These are phyloP conservation scores for Teleogryllus occipitalis DNA, from an alignment of 1,140 invertebrate genomes.

Conservation along the genomic window DNA sequence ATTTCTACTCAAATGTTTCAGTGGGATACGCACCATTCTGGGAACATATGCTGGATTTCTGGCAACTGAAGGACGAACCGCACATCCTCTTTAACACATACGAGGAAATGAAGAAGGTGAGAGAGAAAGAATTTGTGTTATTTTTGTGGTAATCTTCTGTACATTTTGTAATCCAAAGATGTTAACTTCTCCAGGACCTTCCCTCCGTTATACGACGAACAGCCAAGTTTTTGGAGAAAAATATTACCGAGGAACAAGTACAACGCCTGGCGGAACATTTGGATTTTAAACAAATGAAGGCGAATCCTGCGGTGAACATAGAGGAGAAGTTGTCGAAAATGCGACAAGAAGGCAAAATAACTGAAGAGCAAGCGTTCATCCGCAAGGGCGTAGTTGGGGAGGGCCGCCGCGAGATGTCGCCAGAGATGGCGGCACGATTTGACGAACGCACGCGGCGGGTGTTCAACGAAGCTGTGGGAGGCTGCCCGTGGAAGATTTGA, in stretches of 20 bases:
- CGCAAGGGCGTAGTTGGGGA: neutral
- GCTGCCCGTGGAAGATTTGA: neutral
- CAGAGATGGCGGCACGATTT: neutral
- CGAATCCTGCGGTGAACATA: conserved; percentile 37
- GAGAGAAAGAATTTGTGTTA: neutral
- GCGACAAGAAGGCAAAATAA: too few relatives aligned
- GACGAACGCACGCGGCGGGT: neutral
- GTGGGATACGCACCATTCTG: conserved; percentile 31
- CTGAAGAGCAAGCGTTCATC: neutral
- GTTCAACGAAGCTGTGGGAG: neutral
- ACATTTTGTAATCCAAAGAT: neutral
- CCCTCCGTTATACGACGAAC: conserved; percentile 45
- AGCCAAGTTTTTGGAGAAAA: conserved; percentile 47
- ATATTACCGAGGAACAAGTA: conserved; percentile 42
- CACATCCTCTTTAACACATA: conserved; percentile 43
- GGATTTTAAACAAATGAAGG: conserved; percentile 57
- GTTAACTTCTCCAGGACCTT: conserved; percentile 40
- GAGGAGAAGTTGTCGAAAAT: conserved; percentile 25
- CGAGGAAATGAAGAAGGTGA: conserved; percentile 39
- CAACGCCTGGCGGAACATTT: conserved; percentile 46
- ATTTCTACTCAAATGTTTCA: conserved; percentile 16
- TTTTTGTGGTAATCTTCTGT: neutral
- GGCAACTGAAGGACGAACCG: conserved; percentile 35
- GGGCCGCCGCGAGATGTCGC: conserved; percentile 8
- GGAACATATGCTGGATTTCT: conserved; percentile 34